Base-by-base conservation (phyloP, 2,888 invertebrate genomes). In the Netelia melanura region DNA sequence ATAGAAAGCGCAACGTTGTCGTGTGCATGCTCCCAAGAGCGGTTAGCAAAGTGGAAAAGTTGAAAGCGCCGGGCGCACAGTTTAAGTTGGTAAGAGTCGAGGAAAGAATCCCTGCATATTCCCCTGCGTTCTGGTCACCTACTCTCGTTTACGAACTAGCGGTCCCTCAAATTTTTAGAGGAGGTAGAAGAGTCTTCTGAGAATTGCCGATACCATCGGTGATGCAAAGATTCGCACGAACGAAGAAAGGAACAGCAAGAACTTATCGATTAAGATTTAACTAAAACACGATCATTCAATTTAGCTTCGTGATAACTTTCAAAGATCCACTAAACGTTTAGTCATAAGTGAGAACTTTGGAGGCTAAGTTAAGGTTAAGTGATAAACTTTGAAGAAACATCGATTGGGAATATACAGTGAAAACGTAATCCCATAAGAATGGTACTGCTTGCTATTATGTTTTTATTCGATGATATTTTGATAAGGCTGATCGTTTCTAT, bases 11-110 rank as follows among this genome's bases (percentile, higher is more conserved):
- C 64, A 62, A 81, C 67, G 68, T 61, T 58, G 58, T 10, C 68
- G 62, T 58, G 64, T 64, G 67, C 68, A 68, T 25, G 62, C 65
- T 54, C 14, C 54, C 25, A 10, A 68, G 58, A 75, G 80, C 75
- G 83, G 85, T 83, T 89, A 88, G 80, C 84, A 85, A 82, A 87
- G 87, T 90, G 87, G 89, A 89, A 91, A 90, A 90, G 89, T 91
- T 90, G 86, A 77, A 87, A 82, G 84, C 83, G 52, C 78, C 62
- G 79, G 80, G 88, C 87, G 80, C 76, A 86, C 88, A 89, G 88
- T 91, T 90, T 89, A 89, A 91, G 87, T 87, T 83, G 78, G 85
- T 81, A 86, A 86, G 87, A 89, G 89, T 88, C 88, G 81, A 86
- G 77, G 79, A 74, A 72, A 52, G 56, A 58, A 54, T 81, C 44